These are phyloP conservation scores for Antedon bifida DNA, from an alignment of 35 echinoderm and acorn worm species.

Conservation along the genomic window DNA sequence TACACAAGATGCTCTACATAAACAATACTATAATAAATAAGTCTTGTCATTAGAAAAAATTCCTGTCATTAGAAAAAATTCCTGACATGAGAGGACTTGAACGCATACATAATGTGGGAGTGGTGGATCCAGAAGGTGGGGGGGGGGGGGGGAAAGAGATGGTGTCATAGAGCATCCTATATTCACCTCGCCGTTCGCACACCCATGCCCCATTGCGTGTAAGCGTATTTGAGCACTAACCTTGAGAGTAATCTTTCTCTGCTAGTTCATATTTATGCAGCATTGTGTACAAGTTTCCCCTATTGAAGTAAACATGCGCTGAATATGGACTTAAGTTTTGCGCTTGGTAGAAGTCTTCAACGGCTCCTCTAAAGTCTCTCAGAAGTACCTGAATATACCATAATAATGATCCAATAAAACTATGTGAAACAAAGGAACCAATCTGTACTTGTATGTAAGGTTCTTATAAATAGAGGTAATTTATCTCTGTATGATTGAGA, in stretches of 20 bases:
- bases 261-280: slow-evolving; percentile 62
- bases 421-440: neutral
- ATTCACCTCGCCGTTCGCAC: too few species aligned
- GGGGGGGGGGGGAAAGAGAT: too few species aligned
- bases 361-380: slow-evolving; percentile 67
- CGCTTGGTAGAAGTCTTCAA: slow-evolving; percentile 73
- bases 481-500: slow-evolving; percentile 1
- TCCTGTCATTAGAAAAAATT: too few species aligned
- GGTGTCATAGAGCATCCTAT: too few species aligned
- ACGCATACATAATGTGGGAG: too few species aligned
- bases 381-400: slow-evolving; percentile 47
- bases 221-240: too few species aligned
- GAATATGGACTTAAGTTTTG: slow-evolving; percentile 66
- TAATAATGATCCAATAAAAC: neutral
- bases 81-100: too few species aligned
- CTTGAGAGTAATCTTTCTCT: slow-evolving; percentile 86
- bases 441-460: neutral
- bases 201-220: too few species aligned
- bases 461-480: neutral
- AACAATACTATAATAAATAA: too few species aligned
- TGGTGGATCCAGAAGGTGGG: too few species aligned
- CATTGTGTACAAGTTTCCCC: slow-evolving; percentile 72
- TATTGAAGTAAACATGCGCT: slow-evolving; percentile 88
- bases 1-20: too few species aligned
- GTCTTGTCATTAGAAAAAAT: too few species aligned